Evolutionary conservation across 1,140 invertebrate species (phyloP), one percentile per base, ranked within the genome.

Genomic region (Cotesia vestalis): DNA sequence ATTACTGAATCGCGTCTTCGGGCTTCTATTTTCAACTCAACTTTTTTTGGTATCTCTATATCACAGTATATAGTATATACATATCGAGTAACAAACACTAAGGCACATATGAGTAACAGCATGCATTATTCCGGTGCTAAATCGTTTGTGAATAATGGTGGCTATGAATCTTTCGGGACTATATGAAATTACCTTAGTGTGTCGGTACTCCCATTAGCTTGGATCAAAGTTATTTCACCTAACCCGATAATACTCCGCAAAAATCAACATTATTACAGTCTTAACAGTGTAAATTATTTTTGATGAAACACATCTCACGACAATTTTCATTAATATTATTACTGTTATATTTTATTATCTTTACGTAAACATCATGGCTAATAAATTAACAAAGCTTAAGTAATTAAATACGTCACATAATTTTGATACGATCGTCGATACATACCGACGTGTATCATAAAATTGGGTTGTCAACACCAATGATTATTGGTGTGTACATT

Each of bases 141-240:
- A 81, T 80, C 79, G 77, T 79, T 80, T 75, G 80, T 80, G 77
- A 80, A 79, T 81, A 81, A 81, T 81, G 74, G 72, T 60, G 60
- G 66, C 57, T 73, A 78, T 80, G 77, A 81, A 81, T 80, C 79
- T 79, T 61, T 40, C 34, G 11, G 61, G 51, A 38, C 68, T 71
- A 17, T 12, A 55, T 51, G 46, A 34, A 55, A 52, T 20, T 67
- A 35, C 60, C 72, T 60, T 59, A 40, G 8, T 40, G n/a, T 36
- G 4, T 40, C 51, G 17, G 20, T 34, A 27, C 61, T 61, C 38
- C 66, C 64, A 71, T 71, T 71, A 71, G 17, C 38, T n/a, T 14
- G 46, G 27, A 64, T 64, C 69, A 71, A 71, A 64, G 2, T 71
- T 71, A 51, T 14, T 53, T 11, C 12, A 17, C 38, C 12, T 46